These are phyloP conservation scores for Drosophila santomea DNA, from an alignment of 1,140 invertebrate species.

Conservation along the genomic window DNA sequence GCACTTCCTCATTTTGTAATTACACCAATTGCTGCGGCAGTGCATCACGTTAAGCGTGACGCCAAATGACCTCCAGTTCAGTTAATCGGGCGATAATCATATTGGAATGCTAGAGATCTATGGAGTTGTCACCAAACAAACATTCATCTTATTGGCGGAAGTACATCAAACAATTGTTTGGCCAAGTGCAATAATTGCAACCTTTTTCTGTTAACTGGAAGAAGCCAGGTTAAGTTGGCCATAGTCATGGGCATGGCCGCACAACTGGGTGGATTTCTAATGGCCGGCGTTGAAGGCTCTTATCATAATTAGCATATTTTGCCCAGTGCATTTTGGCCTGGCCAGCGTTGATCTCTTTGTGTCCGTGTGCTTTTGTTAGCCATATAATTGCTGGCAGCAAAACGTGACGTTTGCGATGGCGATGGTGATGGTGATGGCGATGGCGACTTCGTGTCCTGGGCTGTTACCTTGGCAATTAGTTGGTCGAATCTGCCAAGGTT, in stretches of 20 bases:
- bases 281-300: slow-evolving; percentile 16
- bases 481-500: slow-evolving; percentile 29
- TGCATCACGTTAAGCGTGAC: slow-evolving; percentile 49
- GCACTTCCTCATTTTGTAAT: slow-evolving; percentile 57
- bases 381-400: slow-evolving; percentile 21
- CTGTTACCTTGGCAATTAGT: slow-evolving; percentile 37
- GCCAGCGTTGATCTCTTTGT: slow-evolving; percentile 7
- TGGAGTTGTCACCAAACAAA: neutral
- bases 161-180: no score
- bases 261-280: slow-evolving; percentile 1
- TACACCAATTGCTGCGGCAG: slow-evolving; percentile 31
- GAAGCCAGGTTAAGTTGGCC: neutral
- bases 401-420: slow-evolving; percentile 1
- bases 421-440: no score
- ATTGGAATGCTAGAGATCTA: slow-evolving; percentile 1
- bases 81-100: slow-evolving; percentile 1
- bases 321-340: slow-evolving; percentile 8
- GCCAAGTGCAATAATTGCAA: neutral
- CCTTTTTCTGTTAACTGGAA: no score
- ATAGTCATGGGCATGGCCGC: no score
- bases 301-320: slow-evolving; percentile 29
- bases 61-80: neutral
- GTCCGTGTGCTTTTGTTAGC: slow-evolving; percentile 6
- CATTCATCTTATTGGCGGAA: neutral
- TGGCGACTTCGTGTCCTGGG: neutral